These are phyloP conservation scores for Hippocampus barbouri DNA, from an alignment of 2,113 vertebrate genomes.

Conservation along the genomic window DNA sequence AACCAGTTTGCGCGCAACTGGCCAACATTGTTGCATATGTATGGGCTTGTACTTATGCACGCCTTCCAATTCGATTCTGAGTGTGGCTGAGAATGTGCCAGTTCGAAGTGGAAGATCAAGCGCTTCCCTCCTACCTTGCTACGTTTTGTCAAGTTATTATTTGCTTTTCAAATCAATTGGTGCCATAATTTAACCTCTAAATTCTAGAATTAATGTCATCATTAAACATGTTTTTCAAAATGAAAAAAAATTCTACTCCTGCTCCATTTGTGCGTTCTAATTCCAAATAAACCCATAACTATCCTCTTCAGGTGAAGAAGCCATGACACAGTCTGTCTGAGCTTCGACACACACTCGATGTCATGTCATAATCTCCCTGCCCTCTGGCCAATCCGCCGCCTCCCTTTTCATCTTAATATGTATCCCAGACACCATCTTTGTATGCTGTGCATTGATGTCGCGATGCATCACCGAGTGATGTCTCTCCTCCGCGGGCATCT, in stretches of 20 bases:
- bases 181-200: no score
- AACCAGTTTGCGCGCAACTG: slow-evolving; percentile 24
- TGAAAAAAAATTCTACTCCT: neutral
- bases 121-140: slow-evolving; percentile 32
- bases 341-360: slow-evolving; percentile 3
- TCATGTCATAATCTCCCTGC: slow-evolving; percentile 33
- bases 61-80: slow-evolving; percentile 39
- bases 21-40: slow-evolving; percentile 40
- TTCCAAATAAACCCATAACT: neutral
- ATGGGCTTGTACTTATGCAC: slow-evolving; percentile 11
- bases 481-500: slow-evolving; percentile 42
- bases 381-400: slow-evolving; percentile 34
- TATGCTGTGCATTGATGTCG: slow-evolving; percentile 34
- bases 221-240: neutral
- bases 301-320: neutral
- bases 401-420: slow-evolving; percentile 40
- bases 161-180: no score
- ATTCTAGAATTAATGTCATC: no score
- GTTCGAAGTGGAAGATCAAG: slow-evolving; percentile 61
- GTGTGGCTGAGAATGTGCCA: slow-evolving; percentile 29
- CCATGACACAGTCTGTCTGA: slow-evolving; percentile 26
- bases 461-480: slow-evolving; percentile 38
- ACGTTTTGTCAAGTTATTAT: slow-evolving; percentile 21
- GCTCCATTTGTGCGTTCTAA: neutral
- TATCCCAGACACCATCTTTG: slow-evolving; percentile 29